A percentile compares a stretch with the other conserved stretches of the same genome.
Conservation (phyloP, 2,797 vertebrate genomes). For the Propithecus perrieri region DNA sequence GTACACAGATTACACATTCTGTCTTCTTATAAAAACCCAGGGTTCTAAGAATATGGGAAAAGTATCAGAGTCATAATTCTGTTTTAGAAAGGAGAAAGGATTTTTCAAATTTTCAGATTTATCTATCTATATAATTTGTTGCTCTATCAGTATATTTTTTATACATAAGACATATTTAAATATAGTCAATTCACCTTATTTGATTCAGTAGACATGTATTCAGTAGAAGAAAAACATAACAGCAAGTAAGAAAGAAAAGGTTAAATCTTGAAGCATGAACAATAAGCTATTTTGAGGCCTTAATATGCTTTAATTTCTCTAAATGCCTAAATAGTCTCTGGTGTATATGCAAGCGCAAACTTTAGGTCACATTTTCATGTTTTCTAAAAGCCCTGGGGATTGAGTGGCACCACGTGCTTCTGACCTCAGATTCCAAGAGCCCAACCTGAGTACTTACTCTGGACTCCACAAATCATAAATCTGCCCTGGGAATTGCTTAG, state of each 20-base stretch:
- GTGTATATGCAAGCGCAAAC: conserved; percentile 35
- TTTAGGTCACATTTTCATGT: conserved; percentile 66
- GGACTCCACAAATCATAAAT: conserved; percentile 55
- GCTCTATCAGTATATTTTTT: neutral
- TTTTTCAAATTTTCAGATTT: conserved; percentile 24
- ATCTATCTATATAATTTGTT: neutral
- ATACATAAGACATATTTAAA: neutral
- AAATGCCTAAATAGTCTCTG: conserved; percentile 52
- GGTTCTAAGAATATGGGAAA: neutral
- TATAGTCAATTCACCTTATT: neutral
- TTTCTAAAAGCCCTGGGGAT: conserved; percentile 51
- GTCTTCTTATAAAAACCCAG: neutral
- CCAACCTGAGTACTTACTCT: conserved; percentile 66
- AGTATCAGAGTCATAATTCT: neutral
- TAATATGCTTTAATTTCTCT: conserved; percentile 61
- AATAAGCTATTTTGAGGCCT: conserved; percentile 57
- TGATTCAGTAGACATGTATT: conserved; percentile 19
- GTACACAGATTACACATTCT: neutral
- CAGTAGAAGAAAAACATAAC: neutral
- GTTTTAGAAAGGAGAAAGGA: neutral
- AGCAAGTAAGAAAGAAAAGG: conserved; percentile 35
- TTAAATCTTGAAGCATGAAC: conserved; percentile 59
- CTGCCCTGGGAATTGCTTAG: conserved; percentile 49
- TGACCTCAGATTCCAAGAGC: conserved; percentile 71
- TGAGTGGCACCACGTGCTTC: conserved; percentile 27